Percentiles rank a stretch among this genome's conserved stretches.
Conservation (phyloP, 2,113 vertebrate species). For the Tympanuchus pallidicinctus region DNA sequence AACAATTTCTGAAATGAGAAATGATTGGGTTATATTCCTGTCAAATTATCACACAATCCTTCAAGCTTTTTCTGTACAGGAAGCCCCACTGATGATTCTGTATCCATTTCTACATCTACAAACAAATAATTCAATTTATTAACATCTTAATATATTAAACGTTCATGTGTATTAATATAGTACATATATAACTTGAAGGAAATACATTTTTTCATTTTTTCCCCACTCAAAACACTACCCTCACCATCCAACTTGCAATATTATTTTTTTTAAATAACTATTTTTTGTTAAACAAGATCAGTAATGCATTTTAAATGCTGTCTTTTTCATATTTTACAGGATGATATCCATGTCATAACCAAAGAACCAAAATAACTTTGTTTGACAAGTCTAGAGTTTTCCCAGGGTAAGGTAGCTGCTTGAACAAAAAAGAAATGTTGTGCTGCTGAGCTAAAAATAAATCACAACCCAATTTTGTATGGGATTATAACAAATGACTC, state of each 20-base stretch:
- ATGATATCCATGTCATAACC: neutral
- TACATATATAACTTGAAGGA: neutral
- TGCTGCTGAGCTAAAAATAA: slow-evolving; percentile 43
- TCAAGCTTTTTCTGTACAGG: neutral
- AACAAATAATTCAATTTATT: neutral
- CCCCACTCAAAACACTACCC: neutral
- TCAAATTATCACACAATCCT: neutral
- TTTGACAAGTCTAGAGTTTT: slow-evolving; percentile 23
- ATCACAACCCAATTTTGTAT: neutral
- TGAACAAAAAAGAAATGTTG: neutral
- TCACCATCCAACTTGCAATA: neutral
- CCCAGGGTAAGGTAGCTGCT: neutral
- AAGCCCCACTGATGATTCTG: neutral
- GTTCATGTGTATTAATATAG: neutral
- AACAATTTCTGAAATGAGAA: neutral
- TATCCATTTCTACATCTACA: neutral
- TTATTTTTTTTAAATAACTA: neutral
- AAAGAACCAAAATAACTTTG: slow-evolving; percentile 3
- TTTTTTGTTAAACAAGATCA: neutral
- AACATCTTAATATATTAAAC: neutral
- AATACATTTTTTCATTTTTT: neutral
- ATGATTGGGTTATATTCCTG: neutral
- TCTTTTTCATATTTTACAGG: neutral
- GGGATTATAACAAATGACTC: neutral
- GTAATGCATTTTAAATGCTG: neutral